These are phyloP conservation scores for Panthera uncia DNA, from an alignment of 2,113 vertebrate species.

Conservation along the genomic window DNA sequence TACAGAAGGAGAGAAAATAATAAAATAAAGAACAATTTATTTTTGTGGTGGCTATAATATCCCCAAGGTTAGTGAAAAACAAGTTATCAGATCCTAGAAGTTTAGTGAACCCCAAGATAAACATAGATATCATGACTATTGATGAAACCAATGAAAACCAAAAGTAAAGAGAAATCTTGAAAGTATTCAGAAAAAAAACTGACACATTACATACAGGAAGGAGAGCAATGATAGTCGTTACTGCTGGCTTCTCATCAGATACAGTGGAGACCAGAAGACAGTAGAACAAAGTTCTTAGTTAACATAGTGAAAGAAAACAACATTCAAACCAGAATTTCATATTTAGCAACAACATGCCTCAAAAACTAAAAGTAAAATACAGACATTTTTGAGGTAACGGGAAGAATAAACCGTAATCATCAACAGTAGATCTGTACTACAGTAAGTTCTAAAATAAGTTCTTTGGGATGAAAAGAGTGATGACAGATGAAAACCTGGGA, in stretches of 20 bases:
- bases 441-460: background rate
- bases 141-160: background rate
- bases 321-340: background rate
- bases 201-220: background rate
- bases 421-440: background rate
- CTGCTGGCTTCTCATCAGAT: background rate
- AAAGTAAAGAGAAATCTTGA: background rate
- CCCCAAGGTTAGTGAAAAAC: background rate
- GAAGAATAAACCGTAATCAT: background rate
- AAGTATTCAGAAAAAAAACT: background rate
- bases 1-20: background rate
- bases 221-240: background rate
- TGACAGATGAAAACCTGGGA: background rate
- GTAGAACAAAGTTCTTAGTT: background rate
- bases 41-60: background rate
- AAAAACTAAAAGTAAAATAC: conserved; percentile 20
- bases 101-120: conserved; percentile 14
- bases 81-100: background rate
- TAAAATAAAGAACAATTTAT: background rate
- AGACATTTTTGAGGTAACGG: background rate
- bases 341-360: background rate
- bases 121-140: background rate
- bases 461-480: background rate
- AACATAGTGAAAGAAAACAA: background rate
- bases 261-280: background rate